Evolutionary conservation across 2,797 vertebrate genomes (phyloP).

Genomic region (Hipposideros larvatus): DNA sequence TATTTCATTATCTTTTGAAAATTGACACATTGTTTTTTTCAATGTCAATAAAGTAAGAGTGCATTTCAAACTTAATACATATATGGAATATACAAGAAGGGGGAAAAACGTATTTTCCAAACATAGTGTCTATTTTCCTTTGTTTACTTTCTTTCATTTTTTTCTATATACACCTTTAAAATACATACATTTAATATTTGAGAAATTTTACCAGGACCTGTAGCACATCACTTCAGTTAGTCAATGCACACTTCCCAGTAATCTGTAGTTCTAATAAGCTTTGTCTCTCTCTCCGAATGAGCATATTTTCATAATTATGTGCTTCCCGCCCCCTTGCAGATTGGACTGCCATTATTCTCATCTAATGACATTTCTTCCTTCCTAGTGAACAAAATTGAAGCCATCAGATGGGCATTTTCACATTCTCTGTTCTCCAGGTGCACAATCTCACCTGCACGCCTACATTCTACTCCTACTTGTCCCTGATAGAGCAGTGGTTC

Average conservation of each 20-base stretch:
- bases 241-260: not conserved
- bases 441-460: not conserved
- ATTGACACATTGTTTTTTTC: not conserved
- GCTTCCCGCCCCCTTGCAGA: not conserved
- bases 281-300: not conserved
- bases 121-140: not conserved
- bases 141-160: not conserved
- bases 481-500: not conserved
- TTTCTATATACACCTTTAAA: not conserved
- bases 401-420: not conserved
- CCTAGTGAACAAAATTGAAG: not conserved
- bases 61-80: conserved; percentile 30
- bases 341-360: not conserved
- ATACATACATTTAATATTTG: conserved; percentile 1
- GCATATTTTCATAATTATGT: not conserved
- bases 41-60: not conserved
- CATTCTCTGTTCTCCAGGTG: not conserved
- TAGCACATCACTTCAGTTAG: not conserved
- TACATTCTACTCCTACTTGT: not conserved
- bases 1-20: conserved; percentile 33
- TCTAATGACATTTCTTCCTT: not conserved
- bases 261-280: not conserved
- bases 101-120: not conserved
- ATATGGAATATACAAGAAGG: not conserved
- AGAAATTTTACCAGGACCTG: not conserved